Evolutionary conservation across 2,797 vertebrate genomes (phyloP).

Genomic region (Gambusia yucatana): DNA sequence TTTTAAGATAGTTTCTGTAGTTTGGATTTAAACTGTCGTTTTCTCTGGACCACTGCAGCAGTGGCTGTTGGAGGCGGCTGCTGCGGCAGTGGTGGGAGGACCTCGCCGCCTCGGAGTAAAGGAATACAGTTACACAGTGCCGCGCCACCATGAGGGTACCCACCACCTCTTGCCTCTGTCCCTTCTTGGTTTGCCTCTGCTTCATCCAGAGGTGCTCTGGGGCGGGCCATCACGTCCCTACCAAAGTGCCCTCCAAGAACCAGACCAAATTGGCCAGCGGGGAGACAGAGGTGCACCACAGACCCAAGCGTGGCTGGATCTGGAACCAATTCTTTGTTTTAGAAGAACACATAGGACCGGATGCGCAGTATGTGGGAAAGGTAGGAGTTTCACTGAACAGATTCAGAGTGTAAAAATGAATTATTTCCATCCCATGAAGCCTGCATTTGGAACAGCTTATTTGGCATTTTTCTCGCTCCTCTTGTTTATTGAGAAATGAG

Average conservation of each 20-base stretch:
- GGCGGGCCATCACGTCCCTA: constrained; percentile 84
- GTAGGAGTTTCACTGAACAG: constrained; percentile 70
- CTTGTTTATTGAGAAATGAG: constrained; percentile 52
- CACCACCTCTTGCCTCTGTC: constrained; percentile 91
- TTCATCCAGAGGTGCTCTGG: constrained; percentile 92
- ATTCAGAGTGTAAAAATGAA: constrained; percentile 4
- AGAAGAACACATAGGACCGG: constrained; percentile 98
- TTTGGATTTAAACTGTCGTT: constrained; percentile 76
- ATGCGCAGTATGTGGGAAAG: constrained; percentile 98
- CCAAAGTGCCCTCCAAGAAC: constrained; percentile 84
- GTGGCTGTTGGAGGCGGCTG: constrained; percentile 61
- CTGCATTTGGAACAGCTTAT: constrained; percentile 40
- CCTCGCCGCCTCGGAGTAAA: constrained; percentile 49
- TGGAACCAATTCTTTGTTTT: constrained; percentile 99
- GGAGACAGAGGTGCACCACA: constrained; percentile 96
- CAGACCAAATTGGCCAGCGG: constrained; percentile 90
- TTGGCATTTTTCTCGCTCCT: constrained; percentile 27
- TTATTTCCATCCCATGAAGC: constrained; percentile 43
- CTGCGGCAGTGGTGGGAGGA: constrained; percentile 69
- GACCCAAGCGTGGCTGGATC: constrained; percentile 98
- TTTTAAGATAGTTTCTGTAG: constrained; percentile 76
- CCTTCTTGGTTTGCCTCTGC: constrained; percentile 96
- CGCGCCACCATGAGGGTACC: constrained; percentile 93
- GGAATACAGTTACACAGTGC: constrained; percentile 64
- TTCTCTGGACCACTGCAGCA: constrained; percentile 60